A percentile compares a stretch with the other conserved stretches of the same genome.
These are phyloP conservation scores for Pantala flavescens DNA, from an alignment of 1,140 invertebrate genomes.

Conservation along the genomic window DNA sequence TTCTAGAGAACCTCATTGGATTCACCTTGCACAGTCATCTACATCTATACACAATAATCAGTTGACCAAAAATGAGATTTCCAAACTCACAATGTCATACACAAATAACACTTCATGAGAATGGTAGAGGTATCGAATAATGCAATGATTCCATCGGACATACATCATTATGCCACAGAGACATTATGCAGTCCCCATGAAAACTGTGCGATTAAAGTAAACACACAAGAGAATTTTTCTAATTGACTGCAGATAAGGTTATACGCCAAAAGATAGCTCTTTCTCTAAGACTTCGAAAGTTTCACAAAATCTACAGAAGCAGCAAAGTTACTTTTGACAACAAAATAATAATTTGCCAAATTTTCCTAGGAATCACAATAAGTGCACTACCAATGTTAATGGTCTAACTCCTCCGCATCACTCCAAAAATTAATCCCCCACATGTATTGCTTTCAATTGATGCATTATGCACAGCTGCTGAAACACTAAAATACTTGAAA, in stretches of 20 bases:
- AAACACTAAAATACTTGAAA: background rate
- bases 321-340: background rate
- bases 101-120: background rate
- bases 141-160: background rate
- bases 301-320: background rate
- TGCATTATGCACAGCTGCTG: background rate
- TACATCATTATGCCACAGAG: background rate
- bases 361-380: background rate
- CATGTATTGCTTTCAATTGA: constrained; percentile 3
- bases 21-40: background rate
- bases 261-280: background rate
- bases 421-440: background rate
- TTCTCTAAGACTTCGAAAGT: background rate
- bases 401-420: background rate
- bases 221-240: background rate
- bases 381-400: background rate
- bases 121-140: background rate
- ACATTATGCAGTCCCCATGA: background rate
- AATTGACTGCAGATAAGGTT: background rate
- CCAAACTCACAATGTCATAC: constrained; percentile 5
- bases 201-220: background rate
- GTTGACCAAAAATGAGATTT: background rate
- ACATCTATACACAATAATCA: background rate
- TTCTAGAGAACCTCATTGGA: background rate
- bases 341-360: background rate